Conservation (phyloP, 2,113 vertebrate species). For the Pachyramphus minor region DNA sequence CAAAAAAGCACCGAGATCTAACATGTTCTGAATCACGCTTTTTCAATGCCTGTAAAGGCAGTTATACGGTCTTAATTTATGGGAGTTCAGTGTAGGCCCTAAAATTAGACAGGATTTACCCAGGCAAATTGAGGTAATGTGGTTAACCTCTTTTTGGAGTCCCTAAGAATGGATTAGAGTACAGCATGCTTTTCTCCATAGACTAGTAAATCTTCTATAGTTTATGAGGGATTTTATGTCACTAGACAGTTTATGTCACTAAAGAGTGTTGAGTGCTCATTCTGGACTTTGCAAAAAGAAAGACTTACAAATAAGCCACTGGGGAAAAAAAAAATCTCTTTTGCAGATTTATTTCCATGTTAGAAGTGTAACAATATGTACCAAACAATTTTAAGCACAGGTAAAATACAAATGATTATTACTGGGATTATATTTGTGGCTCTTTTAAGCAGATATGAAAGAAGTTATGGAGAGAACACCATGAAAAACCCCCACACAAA, state of each 20-base stretch:
- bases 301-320: neutral
- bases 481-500: accelerated
- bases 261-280: neutral
- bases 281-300: neutral
- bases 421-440: accelerated
- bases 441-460: neutral
- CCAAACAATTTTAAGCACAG: neutral
- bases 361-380: neutral
- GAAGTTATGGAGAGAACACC: neutral
- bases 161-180: neutral
- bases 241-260: neutral
- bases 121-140: neutral
- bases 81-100: neutral
- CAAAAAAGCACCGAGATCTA: neutral
- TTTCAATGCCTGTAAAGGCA: neutral
- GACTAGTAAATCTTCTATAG: neutral
- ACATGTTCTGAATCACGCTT: neutral
- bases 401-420: neutral
- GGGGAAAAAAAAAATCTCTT: accelerated
- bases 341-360: neutral
- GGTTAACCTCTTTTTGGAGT: neutral
- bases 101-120: neutral
- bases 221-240: neutral
- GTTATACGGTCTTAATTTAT: neutral
- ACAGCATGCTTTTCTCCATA: neutral